Evolutionary conservation across 2,888 invertebrate genomes (phyloP).

Genomic region (Tiphia femorata): DNA sequence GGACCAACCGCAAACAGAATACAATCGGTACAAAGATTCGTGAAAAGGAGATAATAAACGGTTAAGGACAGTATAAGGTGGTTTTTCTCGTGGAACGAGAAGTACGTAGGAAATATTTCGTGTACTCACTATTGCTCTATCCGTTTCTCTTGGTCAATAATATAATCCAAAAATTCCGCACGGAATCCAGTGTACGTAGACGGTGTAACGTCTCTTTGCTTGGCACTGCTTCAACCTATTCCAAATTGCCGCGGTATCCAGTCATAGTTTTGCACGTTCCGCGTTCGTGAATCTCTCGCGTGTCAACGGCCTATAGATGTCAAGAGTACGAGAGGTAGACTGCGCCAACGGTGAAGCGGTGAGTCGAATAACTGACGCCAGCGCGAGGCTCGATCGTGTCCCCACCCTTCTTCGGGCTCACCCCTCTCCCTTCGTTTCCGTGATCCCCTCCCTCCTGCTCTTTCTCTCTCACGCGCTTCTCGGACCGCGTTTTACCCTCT

Average conservation of each 20-base stretch:
- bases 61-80: no score
- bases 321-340: slow-evolving; percentile 7
- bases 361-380: slow-evolving; percentile 48
- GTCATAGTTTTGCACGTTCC: slow-evolving; percentile 1
- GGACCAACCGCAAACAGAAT: no score
- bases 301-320: slow-evolving; percentile 33
- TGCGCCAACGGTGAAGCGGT: slow-evolving; percentile 16
- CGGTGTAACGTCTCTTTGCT: not conserved
- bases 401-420: not conserved
- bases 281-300: slow-evolving; percentile 19
- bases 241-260: no score
- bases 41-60: no score
- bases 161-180: slow-evolving; percentile 6
- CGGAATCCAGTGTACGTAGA: not conserved
- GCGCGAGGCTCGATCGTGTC: slow-evolving; percentile 19
- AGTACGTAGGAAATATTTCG: not conserved
- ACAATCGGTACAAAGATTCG: no score
- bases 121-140: slow-evolving; percentile 6
- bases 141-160: slow-evolving; percentile 1
- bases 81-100: not conserved
- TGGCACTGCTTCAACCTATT: not conserved
- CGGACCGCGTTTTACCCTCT: not conserved
- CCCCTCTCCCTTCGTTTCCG: not conserved
- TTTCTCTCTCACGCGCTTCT: not conserved
- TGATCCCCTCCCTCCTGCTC: not conserved